phyloP scores from a whole-genome alignment of 2,113 vertebrate genomes.

The Seriola aureovittata region DNA sequence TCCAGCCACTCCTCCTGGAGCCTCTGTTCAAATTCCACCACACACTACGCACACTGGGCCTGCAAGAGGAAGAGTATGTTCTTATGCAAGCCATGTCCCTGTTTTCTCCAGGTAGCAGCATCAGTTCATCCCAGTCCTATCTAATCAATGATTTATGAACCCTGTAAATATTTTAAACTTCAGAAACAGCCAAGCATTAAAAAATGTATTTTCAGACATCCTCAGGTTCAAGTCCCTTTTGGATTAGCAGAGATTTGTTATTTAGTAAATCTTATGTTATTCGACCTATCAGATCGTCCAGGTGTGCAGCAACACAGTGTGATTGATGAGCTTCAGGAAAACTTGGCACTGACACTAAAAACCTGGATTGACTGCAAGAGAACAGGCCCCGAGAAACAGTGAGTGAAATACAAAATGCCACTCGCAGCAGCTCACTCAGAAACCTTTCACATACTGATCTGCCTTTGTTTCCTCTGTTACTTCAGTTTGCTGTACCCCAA shows the following conservation, averaged over 20 bases:
- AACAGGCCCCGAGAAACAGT: constrained; percentile 56
- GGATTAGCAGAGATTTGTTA: not conserved
- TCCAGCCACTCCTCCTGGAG: constrained; percentile 87
- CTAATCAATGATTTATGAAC: constrained; percentile 36
- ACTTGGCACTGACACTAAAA: constrained; percentile 51
- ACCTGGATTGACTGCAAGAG: constrained; percentile 73
- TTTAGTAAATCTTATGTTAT: not conserved
- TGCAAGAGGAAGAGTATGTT: constrained; percentile 78
- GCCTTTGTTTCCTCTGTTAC: not conserved
- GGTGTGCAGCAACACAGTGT: constrained; percentile 68
- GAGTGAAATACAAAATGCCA: not conserved
- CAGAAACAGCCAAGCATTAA: not conserved
- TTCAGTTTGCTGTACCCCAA: constrained; percentile 87
- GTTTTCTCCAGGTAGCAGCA: constrained; percentile 66
- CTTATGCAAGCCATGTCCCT: constrained; percentile 68
- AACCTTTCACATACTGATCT: not conserved
- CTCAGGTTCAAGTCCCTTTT: not conserved
- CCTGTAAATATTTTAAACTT: constrained; percentile 30
- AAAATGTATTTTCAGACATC: not conserved
- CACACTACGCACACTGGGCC: constrained; percentile 76
- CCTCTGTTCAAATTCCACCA: constrained; percentile 86
- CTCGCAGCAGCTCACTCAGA: not conserved
- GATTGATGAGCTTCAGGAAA: constrained; percentile 63
- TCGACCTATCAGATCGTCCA: constrained; percentile 70
- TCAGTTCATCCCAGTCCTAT: constrained; percentile 17